phyloP scores from a whole-genome alignment of 92 coral and sea anemone species.

The Zoanthus sansibaricus region DNA sequence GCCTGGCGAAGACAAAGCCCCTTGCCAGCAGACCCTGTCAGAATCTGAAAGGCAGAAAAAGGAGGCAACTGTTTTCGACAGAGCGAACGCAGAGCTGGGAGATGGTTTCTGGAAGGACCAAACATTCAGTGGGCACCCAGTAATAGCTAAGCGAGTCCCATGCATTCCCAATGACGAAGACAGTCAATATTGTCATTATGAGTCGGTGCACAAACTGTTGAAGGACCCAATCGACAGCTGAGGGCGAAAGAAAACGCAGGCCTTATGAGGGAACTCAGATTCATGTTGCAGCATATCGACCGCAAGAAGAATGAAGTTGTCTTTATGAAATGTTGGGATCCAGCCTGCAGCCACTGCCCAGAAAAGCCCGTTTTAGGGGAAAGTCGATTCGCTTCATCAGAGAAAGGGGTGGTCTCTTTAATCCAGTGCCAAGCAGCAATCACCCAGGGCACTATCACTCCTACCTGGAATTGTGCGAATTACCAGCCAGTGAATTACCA shows the following conservation, averaged over 20 bases:
- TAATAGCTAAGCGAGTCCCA: slow-evolving; percentile 18
- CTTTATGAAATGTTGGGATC: slow-evolving; percentile 54
- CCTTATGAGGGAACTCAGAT: slow-evolving; percentile 39
- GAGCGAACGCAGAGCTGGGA: slow-evolving; percentile 25
- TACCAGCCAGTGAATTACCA: slow-evolving; percentile 31
- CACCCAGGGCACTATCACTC: slow-evolving; percentile 54
- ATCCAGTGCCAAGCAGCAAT: slow-evolving; percentile 39
- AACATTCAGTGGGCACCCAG: slow-evolving; percentile 46
- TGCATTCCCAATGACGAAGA: neutral
- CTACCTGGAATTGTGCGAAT: slow-evolving; percentile 49
- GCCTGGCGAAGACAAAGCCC: slow-evolving; percentile 39
- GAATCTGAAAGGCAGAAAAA: slow-evolving; percentile 31
- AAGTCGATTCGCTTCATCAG: slow-evolving; percentile 33
- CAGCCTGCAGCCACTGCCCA: slow-evolving; percentile 53
- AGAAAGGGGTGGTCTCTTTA: slow-evolving; percentile 31
- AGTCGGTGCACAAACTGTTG: slow-evolving; percentile 10
- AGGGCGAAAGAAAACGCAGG: slow-evolving; percentile 26
- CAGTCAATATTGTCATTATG: slow-evolving; percentile 5
- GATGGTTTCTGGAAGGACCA: slow-evolving; percentile 47
- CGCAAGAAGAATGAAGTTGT: slow-evolving; percentile 57
- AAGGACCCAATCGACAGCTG: slow-evolving; percentile 37
- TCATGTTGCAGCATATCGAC: slow-evolving; percentile 46
- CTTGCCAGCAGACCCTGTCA: slow-evolving; percentile 19
- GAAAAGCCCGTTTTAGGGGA: slow-evolving; percentile 45
- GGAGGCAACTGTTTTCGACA: slow-evolving; percentile 49